Evolutionary conservation across 1,140 invertebrate genomes (phyloP).

Genomic region (Carposina sasakii): DNA sequence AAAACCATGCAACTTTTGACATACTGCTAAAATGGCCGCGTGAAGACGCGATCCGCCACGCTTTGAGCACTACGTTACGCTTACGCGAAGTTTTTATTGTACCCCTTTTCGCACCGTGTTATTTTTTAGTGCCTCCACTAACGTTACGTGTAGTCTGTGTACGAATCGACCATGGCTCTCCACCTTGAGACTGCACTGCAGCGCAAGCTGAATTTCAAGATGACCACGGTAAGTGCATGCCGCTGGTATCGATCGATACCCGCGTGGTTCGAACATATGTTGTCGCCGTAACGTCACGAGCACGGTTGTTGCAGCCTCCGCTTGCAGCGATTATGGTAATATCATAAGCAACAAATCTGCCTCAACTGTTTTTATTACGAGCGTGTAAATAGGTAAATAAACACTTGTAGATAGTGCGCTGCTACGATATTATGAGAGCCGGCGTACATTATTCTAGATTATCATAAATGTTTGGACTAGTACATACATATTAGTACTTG

Average conservation of each 20-base stretch:
- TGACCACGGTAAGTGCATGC: slow-evolving; percentile 70
- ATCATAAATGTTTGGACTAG: no score
- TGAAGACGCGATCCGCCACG: slow-evolving; percentile 62
- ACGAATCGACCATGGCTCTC: slow-evolving; percentile 52
- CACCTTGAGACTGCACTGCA: slow-evolving; percentile 67
- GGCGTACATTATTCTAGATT: no score
- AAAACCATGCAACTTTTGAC: slow-evolving; percentile 50
- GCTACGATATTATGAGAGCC: slow-evolving; percentile 21
- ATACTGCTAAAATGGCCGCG: slow-evolving; percentile 64
- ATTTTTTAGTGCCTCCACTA: slow-evolving; percentile 55
- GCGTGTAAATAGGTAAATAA: slow-evolving; percentile 53
- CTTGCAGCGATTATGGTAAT: not conserved
- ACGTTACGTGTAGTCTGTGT: slow-evolving; percentile 32
- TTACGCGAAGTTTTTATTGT: slow-evolving; percentile 52
- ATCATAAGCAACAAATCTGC: no score
- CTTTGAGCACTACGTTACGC: slow-evolving; percentile 45
- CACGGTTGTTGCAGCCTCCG: no score
- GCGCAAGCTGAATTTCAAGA: slow-evolving; percentile 68
- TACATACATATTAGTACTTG: no score
- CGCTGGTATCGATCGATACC: slow-evolving; percentile 55
- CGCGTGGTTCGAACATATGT: slow-evolving; percentile 64
- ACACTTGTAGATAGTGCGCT: slow-evolving; percentile 53
- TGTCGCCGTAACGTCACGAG: no score
- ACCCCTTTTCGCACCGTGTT: slow-evolving; percentile 36
- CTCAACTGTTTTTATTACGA: no score